Evolutionary conservation across 2,888 invertebrate species (phyloP), one percentile per base, ranked within the genome.

Genomic region (Hylaea fasciaria): DNA sequence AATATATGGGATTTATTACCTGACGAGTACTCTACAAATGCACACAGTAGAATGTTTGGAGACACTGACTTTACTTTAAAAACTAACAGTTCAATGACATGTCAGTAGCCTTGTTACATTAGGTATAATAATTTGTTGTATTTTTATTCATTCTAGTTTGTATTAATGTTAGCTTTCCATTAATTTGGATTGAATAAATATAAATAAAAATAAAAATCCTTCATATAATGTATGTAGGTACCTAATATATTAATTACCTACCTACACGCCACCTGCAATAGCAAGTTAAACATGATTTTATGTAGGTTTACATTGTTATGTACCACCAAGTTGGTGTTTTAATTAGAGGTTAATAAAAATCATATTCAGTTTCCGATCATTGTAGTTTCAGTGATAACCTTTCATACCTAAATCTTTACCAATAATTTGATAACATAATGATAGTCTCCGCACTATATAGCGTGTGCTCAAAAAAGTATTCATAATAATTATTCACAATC

Each of bases 31-130:
- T 32, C 32, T 32, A 32, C 3, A 32, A 32, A 32, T 32, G 9
- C 9, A 4, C 9, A 32, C 1, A 7, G 9, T 9, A 9, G 5
- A 32, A 32, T 32, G 10, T 32, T 32, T 32, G 32, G 32, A 9
- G 32, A 32, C 32, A 8, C 28, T 28, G 32, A 1, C 1, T 11
- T 17, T 10, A n/a, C 22, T 16, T 9, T 46, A 32, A 29, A 46
- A 32, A 32, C n/a, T 13, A n/a, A 28, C 12, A 29, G 37, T 50
- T 82, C 80, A 79, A 61, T 62, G 73, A 77, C 81, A 81, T 78
- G 82, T 78, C 78, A 65, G 76, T 81, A 77, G 78, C 78, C 80
- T 69, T 49, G 68, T 68, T 62, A 4, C 5, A 8, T 11, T 39
- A 14, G 14, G n/a, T 28, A 39, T 5, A 22, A 22, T 22, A 22